A percentile compares a stretch with the other conserved stretches of the same genome.
phyloP scores from a whole-genome alignment of 2,888 invertebrate genomes.

The Melipona beecheii region DNA sequence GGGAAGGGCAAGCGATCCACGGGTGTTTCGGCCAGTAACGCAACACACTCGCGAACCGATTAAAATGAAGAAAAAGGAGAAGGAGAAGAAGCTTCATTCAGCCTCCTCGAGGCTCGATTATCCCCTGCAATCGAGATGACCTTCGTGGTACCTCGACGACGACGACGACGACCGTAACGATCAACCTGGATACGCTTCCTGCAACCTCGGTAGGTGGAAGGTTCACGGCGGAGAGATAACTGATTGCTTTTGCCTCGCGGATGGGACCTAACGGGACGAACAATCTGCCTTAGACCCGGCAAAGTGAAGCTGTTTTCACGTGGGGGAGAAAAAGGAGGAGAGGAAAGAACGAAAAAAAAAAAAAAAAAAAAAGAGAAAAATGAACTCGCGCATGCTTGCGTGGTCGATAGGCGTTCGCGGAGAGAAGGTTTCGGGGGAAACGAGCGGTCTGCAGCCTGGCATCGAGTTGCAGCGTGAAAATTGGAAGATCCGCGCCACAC shows the following conservation, averaged over 20 bases:
- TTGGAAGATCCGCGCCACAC: conserved; percentile 31
- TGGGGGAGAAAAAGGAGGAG: conserved; percentile 26
- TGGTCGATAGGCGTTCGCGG: conserved; percentile 18
- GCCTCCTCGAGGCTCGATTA: conserved; percentile 62
- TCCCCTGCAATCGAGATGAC: conserved; percentile 68
- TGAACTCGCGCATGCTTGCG: conserved; percentile 18
- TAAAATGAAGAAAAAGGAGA: background rate
- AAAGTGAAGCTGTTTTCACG: conserved; percentile 51
- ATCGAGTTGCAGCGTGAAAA: conserved; percentile 25
- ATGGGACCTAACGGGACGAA: conserved; percentile 69
- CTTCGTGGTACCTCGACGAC: conserved; percentile 54
- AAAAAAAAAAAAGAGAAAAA: conserved; percentile 3
- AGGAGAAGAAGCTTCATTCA: conserved; percentile 60
- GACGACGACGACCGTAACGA: conserved; percentile 65
- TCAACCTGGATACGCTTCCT: conserved; percentile 67
- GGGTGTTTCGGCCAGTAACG: conserved; percentile 29
- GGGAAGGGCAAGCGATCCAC: conserved; percentile 24
- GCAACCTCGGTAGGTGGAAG: conserved; percentile 62
- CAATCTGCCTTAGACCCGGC: conserved; percentile 57
- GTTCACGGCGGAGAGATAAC: conserved; percentile 64
- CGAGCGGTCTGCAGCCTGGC: background rate
- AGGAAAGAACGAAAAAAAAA: background rate
- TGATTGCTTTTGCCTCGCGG: conserved; percentile 70
- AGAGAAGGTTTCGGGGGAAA: background rate
- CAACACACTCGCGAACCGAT: conserved; percentile 11